Percentiles rank a stretch among this genome's conserved stretches.
Evolutionary conservation across 2,113 vertebrate genomes (phyloP).

Genomic region (Phaethornis superciliosus): DNA sequence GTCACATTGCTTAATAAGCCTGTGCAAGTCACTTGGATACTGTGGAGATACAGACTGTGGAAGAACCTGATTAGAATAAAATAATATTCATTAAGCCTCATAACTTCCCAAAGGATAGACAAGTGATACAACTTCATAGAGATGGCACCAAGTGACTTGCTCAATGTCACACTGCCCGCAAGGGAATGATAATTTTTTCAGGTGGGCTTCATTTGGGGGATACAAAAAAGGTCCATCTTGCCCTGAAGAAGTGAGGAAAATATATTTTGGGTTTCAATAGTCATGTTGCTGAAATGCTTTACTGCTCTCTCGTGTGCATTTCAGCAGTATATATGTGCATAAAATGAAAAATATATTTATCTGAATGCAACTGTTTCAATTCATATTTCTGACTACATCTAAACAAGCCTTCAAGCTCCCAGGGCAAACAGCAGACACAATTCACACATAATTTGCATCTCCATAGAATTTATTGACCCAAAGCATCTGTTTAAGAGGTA

Average conservation of each 20-base stretch:
- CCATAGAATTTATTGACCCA: not conserved
- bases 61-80: constrained; percentile 48
- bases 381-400: not conserved
- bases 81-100: constrained; percentile 29
- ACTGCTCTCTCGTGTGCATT: constrained; percentile 53
- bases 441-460: not conserved
- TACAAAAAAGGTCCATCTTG: not conserved
- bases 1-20: constrained; percentile 32
- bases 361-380: not conserved
- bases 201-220: not conserved
- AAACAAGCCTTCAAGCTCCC: not conserved
- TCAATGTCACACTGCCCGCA: not conserved
- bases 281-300: not conserved
- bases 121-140: not conserved
- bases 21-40: not conserved
- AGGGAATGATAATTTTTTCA: not conserved
- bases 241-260: not conserved
- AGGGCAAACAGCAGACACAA: not conserved
- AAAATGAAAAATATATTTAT: not conserved
- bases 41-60: not conserved
- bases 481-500: not conserved
- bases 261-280: not conserved
- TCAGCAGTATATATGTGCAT: not conserved
- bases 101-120: constrained; percentile 3
- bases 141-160: not conserved